Conservation (phyloP, 2,113 vertebrate species). For the Mormyrus lacerda region DNA sequence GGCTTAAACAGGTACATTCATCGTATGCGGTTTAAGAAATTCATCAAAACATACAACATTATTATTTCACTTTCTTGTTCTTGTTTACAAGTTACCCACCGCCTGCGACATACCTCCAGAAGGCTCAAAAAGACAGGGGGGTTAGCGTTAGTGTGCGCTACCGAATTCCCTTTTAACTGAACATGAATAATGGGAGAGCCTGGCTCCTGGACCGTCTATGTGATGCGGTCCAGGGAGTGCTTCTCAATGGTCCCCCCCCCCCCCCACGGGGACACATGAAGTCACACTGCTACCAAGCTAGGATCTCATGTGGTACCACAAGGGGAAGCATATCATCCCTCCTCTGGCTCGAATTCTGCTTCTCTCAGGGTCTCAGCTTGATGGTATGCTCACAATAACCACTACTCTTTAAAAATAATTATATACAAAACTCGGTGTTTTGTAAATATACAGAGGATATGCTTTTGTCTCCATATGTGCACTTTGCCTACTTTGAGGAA, state of each 20-base stretch:
- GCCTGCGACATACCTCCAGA: not conserved
- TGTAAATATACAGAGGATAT: not conserved
- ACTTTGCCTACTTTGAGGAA: not conserved
- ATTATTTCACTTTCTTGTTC: not conserved
- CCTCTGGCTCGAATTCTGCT: not conserved
- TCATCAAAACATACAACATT: not conserved
- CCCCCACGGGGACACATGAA: not conserved
- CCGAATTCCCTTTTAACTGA: not conserved
- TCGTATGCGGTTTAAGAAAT: not conserved
- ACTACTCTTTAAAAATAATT: not conserved
- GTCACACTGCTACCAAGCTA: not conserved
- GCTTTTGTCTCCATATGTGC: not conserved
- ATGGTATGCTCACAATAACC: not conserved
- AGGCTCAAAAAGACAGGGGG: not conserved
- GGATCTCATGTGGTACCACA: not conserved
- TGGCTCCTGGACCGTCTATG: not conserved
- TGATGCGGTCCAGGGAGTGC: not conserved
- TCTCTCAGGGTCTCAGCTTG: not conserved
- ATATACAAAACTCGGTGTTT: not conserved
- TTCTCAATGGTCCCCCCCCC: not conserved
- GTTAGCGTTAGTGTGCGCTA: not conserved
- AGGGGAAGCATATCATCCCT: not conserved
- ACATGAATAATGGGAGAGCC: not conserved
- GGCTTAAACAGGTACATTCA: not conserved
- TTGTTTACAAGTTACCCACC: not conserved